phyloP scores from a whole-genome alignment of 2,113 vertebrate genomes.

The Chaetops frenatus region DNA sequence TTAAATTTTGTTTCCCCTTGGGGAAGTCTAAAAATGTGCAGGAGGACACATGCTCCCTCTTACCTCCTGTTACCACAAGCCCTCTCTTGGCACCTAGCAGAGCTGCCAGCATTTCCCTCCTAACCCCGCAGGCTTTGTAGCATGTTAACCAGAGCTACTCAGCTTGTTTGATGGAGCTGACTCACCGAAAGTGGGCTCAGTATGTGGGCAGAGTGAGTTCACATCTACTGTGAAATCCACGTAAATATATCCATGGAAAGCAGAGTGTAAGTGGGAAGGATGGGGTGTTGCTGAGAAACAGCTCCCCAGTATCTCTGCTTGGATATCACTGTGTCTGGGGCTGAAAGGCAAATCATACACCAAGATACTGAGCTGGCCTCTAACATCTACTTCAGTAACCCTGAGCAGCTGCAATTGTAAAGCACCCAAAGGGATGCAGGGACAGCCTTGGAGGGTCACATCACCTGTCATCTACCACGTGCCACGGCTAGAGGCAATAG shows the following conservation, averaged over 20 bases:
- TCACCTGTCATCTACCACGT: background rate
- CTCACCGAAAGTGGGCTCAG: conserved; percentile 53
- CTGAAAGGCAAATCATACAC: background rate
- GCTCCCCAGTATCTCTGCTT: background rate
- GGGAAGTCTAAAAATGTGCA: background rate
- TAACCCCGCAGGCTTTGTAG: background rate
- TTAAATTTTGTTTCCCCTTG: background rate
- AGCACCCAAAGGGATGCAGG: background rate
- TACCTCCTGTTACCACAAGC: background rate
- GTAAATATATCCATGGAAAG: conserved; percentile 41
- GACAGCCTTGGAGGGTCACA: background rate
- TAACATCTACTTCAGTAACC: background rate
- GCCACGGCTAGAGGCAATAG: background rate
- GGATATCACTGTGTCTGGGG: background rate
- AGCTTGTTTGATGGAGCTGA: conserved; percentile 34
- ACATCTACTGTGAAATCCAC: conserved; percentile 28
- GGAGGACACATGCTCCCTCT: background rate
- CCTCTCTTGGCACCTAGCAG: fast-evolving
- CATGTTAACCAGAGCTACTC: background rate
- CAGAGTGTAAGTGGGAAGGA: conserved; percentile 33
- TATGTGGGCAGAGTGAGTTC: conserved; percentile 47
- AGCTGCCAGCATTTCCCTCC: background rate
- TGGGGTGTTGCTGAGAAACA: conserved; percentile 47
- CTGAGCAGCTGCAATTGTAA: background rate
- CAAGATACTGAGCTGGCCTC: background rate